A percentile compares a stretch with the other conserved stretches of the same genome.
These are phyloP conservation scores for Cyphomyrmex costatus DNA, from an alignment of 1,140 invertebrate genomes.

Conservation along the genomic window DNA sequence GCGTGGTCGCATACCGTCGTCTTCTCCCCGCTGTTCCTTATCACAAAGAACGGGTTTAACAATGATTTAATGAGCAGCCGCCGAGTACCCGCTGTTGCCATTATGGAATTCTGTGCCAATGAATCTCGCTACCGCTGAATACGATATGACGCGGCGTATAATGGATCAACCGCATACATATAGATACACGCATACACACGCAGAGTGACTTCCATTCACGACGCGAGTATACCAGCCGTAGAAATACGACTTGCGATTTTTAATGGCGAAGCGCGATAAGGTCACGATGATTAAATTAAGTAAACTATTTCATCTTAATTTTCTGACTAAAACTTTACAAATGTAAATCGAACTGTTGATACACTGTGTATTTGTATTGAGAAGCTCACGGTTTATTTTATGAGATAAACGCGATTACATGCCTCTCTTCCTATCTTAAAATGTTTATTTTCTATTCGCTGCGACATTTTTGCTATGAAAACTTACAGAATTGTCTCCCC, in stretches of 20 bases:
- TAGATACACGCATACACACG: too few species aligned
- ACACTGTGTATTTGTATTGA: too few species aligned
- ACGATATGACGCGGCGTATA: constrained; percentile 35
- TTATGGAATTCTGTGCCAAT: constrained; percentile 63
- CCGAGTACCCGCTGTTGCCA: constrained; percentile 51
- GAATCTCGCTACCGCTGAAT: constrained; percentile 54
- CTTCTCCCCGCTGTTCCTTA: constrained; percentile 54
- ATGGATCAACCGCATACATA: constrained; percentile 32
- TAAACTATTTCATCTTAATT: background rate
- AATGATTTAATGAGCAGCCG: constrained; percentile 61
- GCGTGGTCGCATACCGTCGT: background rate
- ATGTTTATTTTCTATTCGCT: constrained; percentile 16
- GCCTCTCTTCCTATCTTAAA: background rate
- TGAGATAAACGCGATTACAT: background rate
- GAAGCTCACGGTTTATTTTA: background rate
- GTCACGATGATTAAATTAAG: background rate
- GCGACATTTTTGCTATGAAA: background rate
- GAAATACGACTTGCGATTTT: background rate
- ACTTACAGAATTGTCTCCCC: too few species aligned
- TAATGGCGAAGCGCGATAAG: background rate
- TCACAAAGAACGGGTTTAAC: constrained; percentile 49
- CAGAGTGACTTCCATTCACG: constrained; percentile 30
- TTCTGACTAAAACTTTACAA: background rate
- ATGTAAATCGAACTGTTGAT: background rate
- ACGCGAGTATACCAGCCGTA: background rate